Percentiles rank a stretch among this genome's conserved stretches.
Conservation (phyloP, 1,140 invertebrate genomes). For the Apis mellifera region DNA sequence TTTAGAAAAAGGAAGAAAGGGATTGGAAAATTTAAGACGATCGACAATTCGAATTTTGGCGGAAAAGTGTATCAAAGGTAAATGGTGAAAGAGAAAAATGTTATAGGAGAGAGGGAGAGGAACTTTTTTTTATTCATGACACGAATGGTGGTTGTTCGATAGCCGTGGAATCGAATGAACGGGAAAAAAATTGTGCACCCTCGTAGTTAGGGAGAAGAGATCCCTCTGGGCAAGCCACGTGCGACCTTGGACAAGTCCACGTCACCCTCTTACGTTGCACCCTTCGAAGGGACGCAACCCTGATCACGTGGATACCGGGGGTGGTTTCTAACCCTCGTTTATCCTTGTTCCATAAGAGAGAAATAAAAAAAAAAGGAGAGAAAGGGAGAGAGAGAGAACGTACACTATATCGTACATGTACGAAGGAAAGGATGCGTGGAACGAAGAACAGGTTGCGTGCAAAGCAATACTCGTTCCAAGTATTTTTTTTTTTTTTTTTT, state of each 20-base stretch:
- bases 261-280: constrained; percentile 63
- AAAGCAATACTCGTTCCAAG: not conserved
- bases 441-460: constrained; percentile 3
- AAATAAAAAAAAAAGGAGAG: constrained; percentile 36
- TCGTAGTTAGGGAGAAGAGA: constrained; percentile 48
- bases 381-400: no score
- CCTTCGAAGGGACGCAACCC: constrained; percentile 64
- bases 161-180: constrained; percentile 4
- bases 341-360: constrained; percentile 37
- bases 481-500: no score
- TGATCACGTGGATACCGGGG: constrained; percentile 60
- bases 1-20: not conserved
- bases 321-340: constrained; percentile 61
- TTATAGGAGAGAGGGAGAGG: no score
- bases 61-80: not conserved
- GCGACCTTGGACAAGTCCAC: constrained; percentile 75
- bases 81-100: not conserved
- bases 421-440: not conserved
- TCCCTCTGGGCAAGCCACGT: constrained; percentile 68
- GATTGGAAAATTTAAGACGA: not conserved
- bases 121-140: not conserved
- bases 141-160: not conserved
- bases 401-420: not conserved
- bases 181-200: constrained; percentile 28
- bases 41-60: no score